Evolutionary conservation across 2,888 invertebrate species (phyloP), one percentile per base, ranked within the genome.

Genomic region (Calameuta idolon): DNA sequence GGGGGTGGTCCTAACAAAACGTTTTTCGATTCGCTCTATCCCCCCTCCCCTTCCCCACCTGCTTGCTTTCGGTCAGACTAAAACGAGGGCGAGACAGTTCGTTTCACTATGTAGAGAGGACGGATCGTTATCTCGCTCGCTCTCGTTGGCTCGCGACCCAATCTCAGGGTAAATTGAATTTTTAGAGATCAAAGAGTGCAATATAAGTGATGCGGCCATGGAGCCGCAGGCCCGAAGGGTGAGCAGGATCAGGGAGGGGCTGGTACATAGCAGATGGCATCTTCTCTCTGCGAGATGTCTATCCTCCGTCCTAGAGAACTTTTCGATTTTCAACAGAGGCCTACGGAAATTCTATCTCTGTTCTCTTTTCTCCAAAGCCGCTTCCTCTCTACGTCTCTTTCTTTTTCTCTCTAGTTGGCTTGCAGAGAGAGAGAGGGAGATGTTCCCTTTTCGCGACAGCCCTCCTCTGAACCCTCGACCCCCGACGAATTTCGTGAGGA

Each of bases 121-220:
- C 75, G 34, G 71, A 31, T 12, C 55, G 40, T 31, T 40, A 69
- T 76, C 55, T 77, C 75, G 31, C 31, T 30, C 35, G 37, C 79
- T 79, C 75, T 78, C 9, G 55, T 55, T 55, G 23, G 55, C 84
- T 75, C 87, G 83, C 83, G 83, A 86, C 84, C 87, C 90, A 89
- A 89, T 90, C 89, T 89, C 86, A 83, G 85, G 82, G 85, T 86
- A 89, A 90, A 90, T 90, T 90, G 89, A 90, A 90, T 90, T 90
- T 87, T 88, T 87, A 83, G 82, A 90, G 90, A 90, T 90, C 90
- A 90, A 89, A 89, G 89, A 85, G 84, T 79, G 81, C 84, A 84
- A 85, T 87, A 85, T 86, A 84, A 55, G 55, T 55, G 83, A 85
- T 80, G 79, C 79, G 73, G 75, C 75, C 55, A 55, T 23, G 55